A percentile compares a stretch with the other conserved stretches of the same genome.
phyloP scores from a whole-genome alignment of 2,888 invertebrate species.

The Syrphus vitripennis region DNA sequence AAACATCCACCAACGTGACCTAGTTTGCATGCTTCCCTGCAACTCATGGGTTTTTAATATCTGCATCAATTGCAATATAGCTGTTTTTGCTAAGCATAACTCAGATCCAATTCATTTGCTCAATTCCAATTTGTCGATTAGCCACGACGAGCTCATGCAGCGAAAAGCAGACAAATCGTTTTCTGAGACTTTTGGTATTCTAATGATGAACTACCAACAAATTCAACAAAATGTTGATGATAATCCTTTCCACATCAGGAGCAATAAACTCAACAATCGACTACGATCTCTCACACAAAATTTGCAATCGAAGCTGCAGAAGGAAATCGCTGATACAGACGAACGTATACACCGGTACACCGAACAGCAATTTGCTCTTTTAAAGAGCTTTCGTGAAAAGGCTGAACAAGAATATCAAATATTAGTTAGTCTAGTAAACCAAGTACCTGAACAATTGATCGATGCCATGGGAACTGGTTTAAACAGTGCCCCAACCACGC shows the following conservation, averaged over 20 bases:
- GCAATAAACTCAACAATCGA: constrained; percentile 82
- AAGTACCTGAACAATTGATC: constrained; percentile 77
- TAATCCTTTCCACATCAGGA: constrained; percentile 72
- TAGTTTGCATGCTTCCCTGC: constrained; percentile 75
- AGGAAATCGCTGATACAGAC: constrained; percentile 87
- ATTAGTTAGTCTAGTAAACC: constrained; percentile 82
- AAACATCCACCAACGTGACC: constrained; percentile 76
- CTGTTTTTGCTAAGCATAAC: constrained; percentile 76
- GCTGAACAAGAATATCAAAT: constrained; percentile 88
- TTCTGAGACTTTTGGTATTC: constrained; percentile 88
- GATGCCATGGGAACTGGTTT: constrained; percentile 74
- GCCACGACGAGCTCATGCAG: constrained; percentile 83
- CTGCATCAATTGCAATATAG: constrained; percentile 79
- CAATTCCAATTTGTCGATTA: constrained; percentile 80
- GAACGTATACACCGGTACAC: constrained; percentile 89
- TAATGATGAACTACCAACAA: constrained; percentile 81
- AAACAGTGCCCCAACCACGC: constrained; percentile 75
- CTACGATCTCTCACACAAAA: constrained; percentile 82
- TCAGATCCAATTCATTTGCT: constrained; percentile 74
- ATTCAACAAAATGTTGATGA: constrained; percentile 47
- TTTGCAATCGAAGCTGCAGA: constrained; percentile 86
- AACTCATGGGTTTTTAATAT: constrained; percentile 77
- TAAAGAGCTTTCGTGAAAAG: constrained; percentile 88
- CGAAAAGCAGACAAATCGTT: constrained; percentile 85
- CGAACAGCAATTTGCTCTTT: constrained; percentile 88